Conservation (phyloP, 2,113 vertebrate genomes). For the Perccottus glenii region DNA sequence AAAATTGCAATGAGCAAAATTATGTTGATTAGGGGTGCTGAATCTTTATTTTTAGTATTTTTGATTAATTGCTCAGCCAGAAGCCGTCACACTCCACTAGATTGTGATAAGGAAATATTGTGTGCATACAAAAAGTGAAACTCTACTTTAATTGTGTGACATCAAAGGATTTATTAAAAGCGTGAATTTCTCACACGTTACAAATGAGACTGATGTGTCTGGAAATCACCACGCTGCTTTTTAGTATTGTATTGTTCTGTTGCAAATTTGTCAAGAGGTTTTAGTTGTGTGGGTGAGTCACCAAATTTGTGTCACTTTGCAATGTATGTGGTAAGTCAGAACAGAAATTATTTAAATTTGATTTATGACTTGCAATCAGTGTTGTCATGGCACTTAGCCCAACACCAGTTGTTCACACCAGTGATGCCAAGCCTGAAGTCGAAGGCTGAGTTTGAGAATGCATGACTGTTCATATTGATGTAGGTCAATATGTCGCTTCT, state of each 20-base stretch:
- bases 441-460: conserved; percentile 43
- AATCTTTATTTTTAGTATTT: no score
- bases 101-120: neutral
- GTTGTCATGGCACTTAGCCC: conserved; percentile 49
- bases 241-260: conserved; percentile 21
- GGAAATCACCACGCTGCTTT: conserved; percentile 10
- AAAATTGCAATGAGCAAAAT: no score
- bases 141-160: neutral
- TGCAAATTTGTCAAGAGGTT: conserved; percentile 38
- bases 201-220: conserved; percentile 13
- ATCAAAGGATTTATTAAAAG: neutral
- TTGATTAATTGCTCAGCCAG: no score
- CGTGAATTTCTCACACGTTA: neutral
- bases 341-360: conserved; percentile 48
- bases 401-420: conserved; percentile 42
- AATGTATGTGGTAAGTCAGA: conserved; percentile 44
- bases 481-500: conserved; percentile 39
- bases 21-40: no score
- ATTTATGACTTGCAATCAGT: conserved; percentile 53
- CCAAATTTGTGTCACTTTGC: conserved; percentile 42
- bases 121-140: neutral
- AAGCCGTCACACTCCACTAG: neutral
- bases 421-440: conserved; percentile 43
- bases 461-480: conserved; percentile 42
- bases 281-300: conserved; percentile 53